phyloP scores from a whole-genome alignment of 2,113 vertebrate genomes.

The Catharus fuscescens region DNA sequence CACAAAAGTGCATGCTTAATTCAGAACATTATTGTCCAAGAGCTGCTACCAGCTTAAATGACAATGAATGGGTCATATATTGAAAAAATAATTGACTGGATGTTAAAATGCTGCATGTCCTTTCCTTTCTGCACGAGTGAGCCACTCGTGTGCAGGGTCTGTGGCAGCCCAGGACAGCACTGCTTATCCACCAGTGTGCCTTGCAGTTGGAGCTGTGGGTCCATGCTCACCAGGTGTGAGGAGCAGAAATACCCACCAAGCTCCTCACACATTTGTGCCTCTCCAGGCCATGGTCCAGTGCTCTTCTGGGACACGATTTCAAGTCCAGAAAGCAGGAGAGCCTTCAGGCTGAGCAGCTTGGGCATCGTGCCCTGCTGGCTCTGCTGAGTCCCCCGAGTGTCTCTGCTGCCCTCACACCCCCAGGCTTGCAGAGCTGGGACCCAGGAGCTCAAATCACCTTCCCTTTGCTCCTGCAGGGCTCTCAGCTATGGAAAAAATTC shows the following conservation, averaged over 20 bases:
- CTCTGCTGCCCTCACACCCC: not conserved
- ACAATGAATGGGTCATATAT: not conserved
- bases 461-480: not conserved
- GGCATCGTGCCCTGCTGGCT: not conserved
- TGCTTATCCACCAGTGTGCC: not conserved
- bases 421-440: not conserved
- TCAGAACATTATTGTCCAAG: not conserved
- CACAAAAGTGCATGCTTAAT: not conserved
- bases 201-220: not conserved
- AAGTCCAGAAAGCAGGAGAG: not conserved
- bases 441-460: not conserved
- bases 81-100: not conserved
- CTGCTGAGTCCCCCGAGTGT: not conserved
- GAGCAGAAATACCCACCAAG: not conserved
- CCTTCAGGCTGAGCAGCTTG: not conserved
- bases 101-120: not conserved
- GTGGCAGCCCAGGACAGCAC: not conserved
- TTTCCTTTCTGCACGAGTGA: not conserved
- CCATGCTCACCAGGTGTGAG: not conserved
- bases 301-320: not conserved
- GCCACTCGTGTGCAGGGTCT: rapidly evolving
- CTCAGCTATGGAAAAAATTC: not conserved
- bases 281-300: not conserved
- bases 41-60: not conserved
- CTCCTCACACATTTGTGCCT: not conserved